Evolutionary conservation across 1,140 invertebrate species (phyloP), one percentile per base, ranked within the genome.

Genomic region (Nebria ingens): DNA sequence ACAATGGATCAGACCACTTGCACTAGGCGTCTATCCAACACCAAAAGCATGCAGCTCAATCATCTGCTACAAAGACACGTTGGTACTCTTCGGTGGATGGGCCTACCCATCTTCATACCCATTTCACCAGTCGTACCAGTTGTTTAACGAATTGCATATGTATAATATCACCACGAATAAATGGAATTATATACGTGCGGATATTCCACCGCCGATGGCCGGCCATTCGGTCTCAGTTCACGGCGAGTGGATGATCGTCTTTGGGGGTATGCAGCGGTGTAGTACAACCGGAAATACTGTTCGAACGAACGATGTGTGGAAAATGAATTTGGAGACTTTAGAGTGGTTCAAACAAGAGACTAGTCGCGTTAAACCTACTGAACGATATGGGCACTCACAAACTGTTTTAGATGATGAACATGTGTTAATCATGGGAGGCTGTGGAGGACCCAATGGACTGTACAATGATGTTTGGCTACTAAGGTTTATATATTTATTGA

Each of bases 31-130:
- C 29, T 97, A 97, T 77, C 96, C 96, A 21, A 91, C 91, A 3
- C 94, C 96, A 2, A 98, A 97, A 76, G 93, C 94, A 53, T 93
- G 91, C 71, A 90, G 93, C 29, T 87, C 89, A 19, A 84, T 98
- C 79, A 84, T 95, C 3, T 77, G 82, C 57, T 91, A 95, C 71
- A 85, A 87, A 62, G 84, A 91, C 64, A 83, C 77, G 60, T 63
- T 69, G 55, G 83, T 97, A 57, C 73, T 98, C 21, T 97, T 95
- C 79, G 94, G 94, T 45, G 95, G 95, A 3, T 97, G 93, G 91
- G 90, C 93, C 12, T 90, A 95, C 73, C 92, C 94, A 19, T 91
- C 91, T 29, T 79, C 89, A 1, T 93, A 91, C 73, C 89, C 91
- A 38, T 77, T 93, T 25, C 90, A 95, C 73, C 91, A 96, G 70